These are phyloP conservation scores for Alentia gelatinosa DNA, from an alignment of 2,888 invertebrate genomes.

Conservation along the genomic window DNA sequence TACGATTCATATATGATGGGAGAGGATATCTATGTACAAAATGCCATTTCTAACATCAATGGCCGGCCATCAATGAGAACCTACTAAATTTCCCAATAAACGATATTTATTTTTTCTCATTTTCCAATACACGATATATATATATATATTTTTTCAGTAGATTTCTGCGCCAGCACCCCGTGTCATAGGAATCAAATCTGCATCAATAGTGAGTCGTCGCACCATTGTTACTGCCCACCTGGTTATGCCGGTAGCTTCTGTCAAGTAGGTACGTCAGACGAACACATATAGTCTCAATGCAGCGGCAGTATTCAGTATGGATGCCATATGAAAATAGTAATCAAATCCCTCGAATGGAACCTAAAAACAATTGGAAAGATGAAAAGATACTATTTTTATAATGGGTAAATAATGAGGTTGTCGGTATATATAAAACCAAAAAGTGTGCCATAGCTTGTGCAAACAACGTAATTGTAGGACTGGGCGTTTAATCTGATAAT, in stretches of 20 bases:
- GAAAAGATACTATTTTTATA: neutral
- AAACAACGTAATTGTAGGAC: no score
- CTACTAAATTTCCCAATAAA: no score
- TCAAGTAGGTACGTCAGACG: neutral
- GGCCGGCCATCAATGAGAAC: no score
- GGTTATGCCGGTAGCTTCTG: neutral
- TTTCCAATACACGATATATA: no score
- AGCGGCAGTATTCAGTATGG: neutral
- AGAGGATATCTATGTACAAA: no score
- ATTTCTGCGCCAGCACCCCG: neutral
- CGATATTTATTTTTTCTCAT: no score
- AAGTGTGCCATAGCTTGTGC: neutral
- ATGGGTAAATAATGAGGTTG: neutral
- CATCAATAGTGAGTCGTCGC: neutral
- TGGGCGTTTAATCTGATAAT: no score
- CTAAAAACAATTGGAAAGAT: neutral
- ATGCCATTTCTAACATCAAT: no score
- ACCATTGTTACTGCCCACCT: neutral
- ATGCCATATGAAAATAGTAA: neutral
- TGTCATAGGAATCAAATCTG: neutral
- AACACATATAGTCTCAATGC: neutral
- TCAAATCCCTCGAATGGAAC: neutral
- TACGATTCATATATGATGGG: no score
- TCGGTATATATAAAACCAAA: no score
- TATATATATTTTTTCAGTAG: neutral